Evolutionary conservation across 2,797 vertebrate genomes (phyloP).

Genomic region (Parambassis ranga): DNA sequence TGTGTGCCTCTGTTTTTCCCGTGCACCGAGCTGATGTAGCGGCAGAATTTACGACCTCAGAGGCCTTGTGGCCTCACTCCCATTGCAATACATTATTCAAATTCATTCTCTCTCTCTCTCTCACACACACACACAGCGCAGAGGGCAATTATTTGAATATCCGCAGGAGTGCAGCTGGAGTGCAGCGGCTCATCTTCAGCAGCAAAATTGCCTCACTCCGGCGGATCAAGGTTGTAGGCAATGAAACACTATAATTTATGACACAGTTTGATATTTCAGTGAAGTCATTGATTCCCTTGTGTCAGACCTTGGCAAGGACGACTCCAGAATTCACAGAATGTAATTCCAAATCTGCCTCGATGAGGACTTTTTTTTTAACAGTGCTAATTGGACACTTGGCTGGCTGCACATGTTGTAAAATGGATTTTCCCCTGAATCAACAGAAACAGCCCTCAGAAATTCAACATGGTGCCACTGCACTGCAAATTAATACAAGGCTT

Average conservation of each 20-base stretch:
- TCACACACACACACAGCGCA: conserved; percentile 38
- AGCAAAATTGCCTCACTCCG: conserved; percentile 64
- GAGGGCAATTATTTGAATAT: conserved; percentile 77
- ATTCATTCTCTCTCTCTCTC: conserved; percentile 69
- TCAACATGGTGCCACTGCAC: conserved; percentile 23
- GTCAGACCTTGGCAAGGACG: conserved; percentile 63
- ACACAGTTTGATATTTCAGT: conserved; percentile 71
- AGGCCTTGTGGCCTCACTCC: conserved; percentile 68
- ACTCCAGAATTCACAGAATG: conserved; percentile 62
- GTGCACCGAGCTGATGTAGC: conserved; percentile 67
- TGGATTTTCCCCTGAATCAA: conserved; percentile 71
- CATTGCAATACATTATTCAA: conserved; percentile 78
- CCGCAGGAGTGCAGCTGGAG: conserved; percentile 64
- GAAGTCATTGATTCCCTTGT: conserved; percentile 70
- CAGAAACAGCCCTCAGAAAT: conserved; percentile 61
- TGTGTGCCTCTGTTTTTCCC: conserved; percentile 70
- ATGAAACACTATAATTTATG: conserved; percentile 74
- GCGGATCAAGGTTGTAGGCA: conserved; percentile 66
- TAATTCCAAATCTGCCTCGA: conserved; percentile 50
- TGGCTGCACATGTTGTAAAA: conserved; percentile 61
- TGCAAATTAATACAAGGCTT: conserved; percentile 38
- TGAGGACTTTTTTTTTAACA: conserved; percentile 41
- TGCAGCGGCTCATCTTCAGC: conserved; percentile 51
- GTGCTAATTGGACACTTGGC: conserved; percentile 74
- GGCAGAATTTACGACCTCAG: conserved; percentile 75